Evolutionary conservation across 1,140 invertebrate genomes (phyloP), one percentile per base, ranked within the genome.

Genomic region (Conus betulinus): DNA sequence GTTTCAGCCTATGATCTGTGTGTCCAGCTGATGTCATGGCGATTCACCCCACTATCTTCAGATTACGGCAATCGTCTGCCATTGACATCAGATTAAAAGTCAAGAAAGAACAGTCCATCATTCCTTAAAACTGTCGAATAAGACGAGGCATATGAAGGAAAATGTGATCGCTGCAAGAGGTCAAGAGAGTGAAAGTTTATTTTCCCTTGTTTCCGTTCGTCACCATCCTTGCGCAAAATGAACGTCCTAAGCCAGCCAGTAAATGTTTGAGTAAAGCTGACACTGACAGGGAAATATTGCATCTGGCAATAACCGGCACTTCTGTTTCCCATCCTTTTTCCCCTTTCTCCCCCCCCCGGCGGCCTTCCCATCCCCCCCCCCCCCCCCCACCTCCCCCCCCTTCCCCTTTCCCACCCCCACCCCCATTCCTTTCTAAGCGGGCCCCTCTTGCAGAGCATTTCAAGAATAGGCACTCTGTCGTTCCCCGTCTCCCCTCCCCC

Each of bases 211-310:
- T n/a, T n/a, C 57, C 57, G 1, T 20, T 6, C 39, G 82, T 67
- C 57, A 84, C 27, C 82, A 84, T 5, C 8, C 82, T 63, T 84
- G 55, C 82, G 82, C 82, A 84, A 83, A 67, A 84, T 84, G 53
- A 63, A 84, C 82, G 82, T 84, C 57, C 11, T 84, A 27, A 27
- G 82, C 55, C 53, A 84, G 57, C 55, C 82, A 60, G 82, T 84
- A 84, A 84, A 84, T 84, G 82, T 84, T 84, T 84, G 82, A 84
- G 52, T 84, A 84, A 15, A 81, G 53, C 82, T 84, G 82, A 84
- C 82, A 84, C 82, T 84, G 82, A 63, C 82, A 84, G 82, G n/a
- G 55, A 84, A 84, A 84, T 84, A 84, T 84, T 60, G 82, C 82
- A 63, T 67, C 82, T 53, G 82, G 82, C 82, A 84, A 84, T 84